phyloP scores from a whole-genome alignment of 2,888 invertebrate species.

The Diaprepes abbreviatus region DNA sequence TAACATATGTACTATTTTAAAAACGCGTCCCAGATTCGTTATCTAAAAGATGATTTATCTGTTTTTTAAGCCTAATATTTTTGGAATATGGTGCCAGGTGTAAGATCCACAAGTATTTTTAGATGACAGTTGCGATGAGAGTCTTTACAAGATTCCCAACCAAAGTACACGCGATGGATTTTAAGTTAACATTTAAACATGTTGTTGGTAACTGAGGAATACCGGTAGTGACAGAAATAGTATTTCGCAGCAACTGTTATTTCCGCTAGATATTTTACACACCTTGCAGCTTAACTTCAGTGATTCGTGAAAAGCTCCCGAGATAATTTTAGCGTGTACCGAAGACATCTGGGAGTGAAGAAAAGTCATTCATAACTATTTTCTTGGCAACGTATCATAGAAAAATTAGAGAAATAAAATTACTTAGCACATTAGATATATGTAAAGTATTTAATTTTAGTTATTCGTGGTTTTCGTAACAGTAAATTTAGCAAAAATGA shows the following conservation, averaged over 20 bases:
- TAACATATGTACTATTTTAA: too few species aligned
- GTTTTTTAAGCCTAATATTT: conserved; percentile 5
- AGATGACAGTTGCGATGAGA: neutral
- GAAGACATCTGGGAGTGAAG: conserved; percentile 27
- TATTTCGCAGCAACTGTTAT: conserved; percentile 42
- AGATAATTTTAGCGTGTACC: conserved; percentile 23
- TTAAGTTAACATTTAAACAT: conserved; percentile 14
- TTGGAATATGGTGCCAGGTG: conserved; percentile 23
- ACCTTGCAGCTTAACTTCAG: conserved; percentile 3
- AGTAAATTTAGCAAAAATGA: too few species aligned
- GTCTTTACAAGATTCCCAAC: conserved; percentile 1
- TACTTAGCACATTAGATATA: too few species aligned
- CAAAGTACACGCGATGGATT: conserved; percentile 1
- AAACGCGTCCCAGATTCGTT: neutral
- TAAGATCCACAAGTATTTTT: conserved; percentile 23
- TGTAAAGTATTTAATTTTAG: too few species aligned
- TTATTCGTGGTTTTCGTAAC: too few species aligned
- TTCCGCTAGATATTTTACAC: conserved; percentile 31
- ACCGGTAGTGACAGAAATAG: conserved; percentile 38
- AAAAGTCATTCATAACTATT: conserved; percentile 37
- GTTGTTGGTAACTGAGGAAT: conserved; percentile 21
- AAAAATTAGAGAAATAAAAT: neutral
- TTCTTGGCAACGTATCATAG: conserved; percentile 19
- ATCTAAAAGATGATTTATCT: conserved; percentile 13
- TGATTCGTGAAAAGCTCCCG: conserved; percentile 28